Evolutionary conservation across 2,113 vertebrate genomes (phyloP), one percentile per base, ranked within the genome.

Genomic region (Periophthalmus modestus): DNA sequence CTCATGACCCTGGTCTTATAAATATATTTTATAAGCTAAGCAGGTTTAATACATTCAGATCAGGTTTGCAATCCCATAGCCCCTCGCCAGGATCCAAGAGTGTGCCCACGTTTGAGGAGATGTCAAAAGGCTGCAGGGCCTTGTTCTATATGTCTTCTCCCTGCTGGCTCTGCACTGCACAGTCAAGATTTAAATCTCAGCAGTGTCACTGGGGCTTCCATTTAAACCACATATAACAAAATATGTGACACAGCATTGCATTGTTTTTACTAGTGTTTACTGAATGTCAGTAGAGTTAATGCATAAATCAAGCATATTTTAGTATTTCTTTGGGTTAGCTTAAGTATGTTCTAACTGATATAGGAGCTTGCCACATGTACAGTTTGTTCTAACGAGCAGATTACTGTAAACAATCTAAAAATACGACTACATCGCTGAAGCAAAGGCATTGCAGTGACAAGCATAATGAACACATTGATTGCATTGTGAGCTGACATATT

Each of bases 41-140:
- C 62, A 65, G 62, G 62, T 39, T 65, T 65, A 39, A 43, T 39
- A 21, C 16, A 65, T 65, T 65, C 62, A 65, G 62, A 65, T 65
- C 62, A 65, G 62, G 62, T 65, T 65, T 65, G 34, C 62, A 43
- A 21, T 65, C 62, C 62, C 62, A 65, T 11, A 65, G 62, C 34
- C 34, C 62, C 62, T 65, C 19, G 62, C 34, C 62, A 65, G 34
- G 62, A 65, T 65, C 62, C 62, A 43, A 65, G 62, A 5, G 34
- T 39, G 62, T 65, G 62, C 62, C 62, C 62, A 65, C 18, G 33
- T 65, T 65, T 65, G 62, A 65, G 62, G 34, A 43, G 62, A 65
- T 65, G 62, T 65, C 62, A 65, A 65, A 65, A 65, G 62, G 62
- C 62, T 65, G 62, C 62, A 65, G 62, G 62, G 62, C 62, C 62